Percentiles rank a stretch among this genome's conserved stretches.
Conservation (phyloP, 2,888 invertebrate genomes). For the Drosophila colorata region DNA sequence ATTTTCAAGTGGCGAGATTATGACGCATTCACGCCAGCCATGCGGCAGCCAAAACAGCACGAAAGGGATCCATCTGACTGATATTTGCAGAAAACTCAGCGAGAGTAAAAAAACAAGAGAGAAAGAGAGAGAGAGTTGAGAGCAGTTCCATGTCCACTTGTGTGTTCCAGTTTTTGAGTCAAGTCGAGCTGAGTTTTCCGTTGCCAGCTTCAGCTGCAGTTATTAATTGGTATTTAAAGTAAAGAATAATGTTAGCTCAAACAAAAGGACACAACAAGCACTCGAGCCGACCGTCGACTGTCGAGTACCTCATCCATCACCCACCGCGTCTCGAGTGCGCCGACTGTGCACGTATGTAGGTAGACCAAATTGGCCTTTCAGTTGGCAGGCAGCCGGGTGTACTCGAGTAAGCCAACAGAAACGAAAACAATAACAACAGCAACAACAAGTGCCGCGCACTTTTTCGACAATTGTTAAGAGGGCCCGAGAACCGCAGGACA, state of each 20-base stretch:
- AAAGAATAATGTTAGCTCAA: slow-evolving; percentile 78
- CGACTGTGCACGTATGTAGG: slow-evolving; percentile 53
- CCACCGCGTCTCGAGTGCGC: slow-evolving; percentile 75
- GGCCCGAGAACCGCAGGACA: slow-evolving; percentile 78
- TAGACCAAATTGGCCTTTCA: slow-evolving; percentile 38
- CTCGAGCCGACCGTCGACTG: slow-evolving; percentile 47
- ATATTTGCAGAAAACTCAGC: slow-evolving; percentile 69
- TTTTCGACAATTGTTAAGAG: slow-evolving; percentile 58
- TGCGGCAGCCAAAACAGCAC: slow-evolving; percentile 28
- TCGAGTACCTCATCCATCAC: slow-evolving; percentile 72
- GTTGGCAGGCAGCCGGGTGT: slow-evolving; percentile 55
- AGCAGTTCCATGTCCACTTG: slow-evolving; percentile 60
- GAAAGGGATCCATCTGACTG: slow-evolving; percentile 20
- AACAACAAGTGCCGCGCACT: slow-evolving; percentile 61
- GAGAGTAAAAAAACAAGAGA: background rate
- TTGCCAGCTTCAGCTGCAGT: slow-evolving; percentile 71
- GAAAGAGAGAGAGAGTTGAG: slow-evolving; percentile 2
- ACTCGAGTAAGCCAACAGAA: slow-evolving; percentile 21
- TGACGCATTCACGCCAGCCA: slow-evolving; percentile 80
- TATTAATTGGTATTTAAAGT: slow-evolving; percentile 82
- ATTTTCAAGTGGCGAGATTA: slow-evolving; percentile 81
- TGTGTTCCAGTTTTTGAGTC: slow-evolving; percentile 72
- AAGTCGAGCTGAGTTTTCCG: slow-evolving; percentile 32
- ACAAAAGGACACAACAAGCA: slow-evolving; percentile 76
- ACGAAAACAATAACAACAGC: slow-evolving; percentile 32